These are phyloP conservation scores for Noctua fimbriata DNA, from an alignment of 2,888 invertebrate species.

Conservation along the genomic window DNA sequence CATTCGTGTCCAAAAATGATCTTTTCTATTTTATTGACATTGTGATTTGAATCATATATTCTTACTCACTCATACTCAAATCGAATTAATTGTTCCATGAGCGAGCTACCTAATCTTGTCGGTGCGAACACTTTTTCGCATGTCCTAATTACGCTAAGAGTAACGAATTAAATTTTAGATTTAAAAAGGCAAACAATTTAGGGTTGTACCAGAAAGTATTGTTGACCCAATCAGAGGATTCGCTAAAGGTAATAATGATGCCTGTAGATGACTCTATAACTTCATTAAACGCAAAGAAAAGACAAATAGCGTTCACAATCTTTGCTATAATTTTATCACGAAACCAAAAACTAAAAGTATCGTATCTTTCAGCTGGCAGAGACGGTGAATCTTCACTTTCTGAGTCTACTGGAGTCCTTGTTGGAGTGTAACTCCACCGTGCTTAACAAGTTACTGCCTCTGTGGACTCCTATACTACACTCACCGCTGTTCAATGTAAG, in stretches of 20 bases:
- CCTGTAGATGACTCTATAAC: neutral
- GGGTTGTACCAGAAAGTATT: neutral
- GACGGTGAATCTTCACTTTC: constrained; percentile 99
- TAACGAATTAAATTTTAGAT: neutral
- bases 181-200: neutral
- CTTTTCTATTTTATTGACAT: neutral
- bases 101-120: neutral
- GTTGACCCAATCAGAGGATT: neutral
- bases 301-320: neutral
- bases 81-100: neutral
- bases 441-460: constrained; percentile 96
- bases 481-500: constrained; percentile 92
- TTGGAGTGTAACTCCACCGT: constrained; percentile 98
- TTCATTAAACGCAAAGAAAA: neutral
- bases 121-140: neutral
- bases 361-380: constrained; percentile 94
- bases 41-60: too few species aligned
- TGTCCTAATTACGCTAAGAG: neutral
- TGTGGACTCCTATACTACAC: constrained; percentile 98
- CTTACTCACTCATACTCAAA: neutral
- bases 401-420: constrained; percentile 98
- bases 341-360: neutral
- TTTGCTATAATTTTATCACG: neutral
- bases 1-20: neutral
- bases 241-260: neutral